Percentiles rank a stretch among this genome's conserved stretches.
Evolutionary conservation across 2,797 vertebrate species (phyloP).

Genomic region (Micrastur ruficollis): DNA sequence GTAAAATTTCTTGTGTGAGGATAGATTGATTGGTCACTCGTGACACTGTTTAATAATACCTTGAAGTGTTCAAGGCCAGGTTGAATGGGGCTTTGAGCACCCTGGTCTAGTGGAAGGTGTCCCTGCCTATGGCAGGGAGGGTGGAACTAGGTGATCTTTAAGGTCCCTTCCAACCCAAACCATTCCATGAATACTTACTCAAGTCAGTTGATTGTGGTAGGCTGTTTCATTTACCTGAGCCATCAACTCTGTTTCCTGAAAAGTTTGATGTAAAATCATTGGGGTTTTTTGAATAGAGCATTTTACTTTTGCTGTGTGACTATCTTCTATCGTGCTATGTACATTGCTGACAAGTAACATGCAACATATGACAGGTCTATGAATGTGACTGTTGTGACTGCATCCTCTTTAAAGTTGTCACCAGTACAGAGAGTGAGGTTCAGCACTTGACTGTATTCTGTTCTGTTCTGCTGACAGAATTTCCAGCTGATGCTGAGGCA

Average conservation of each 20-base stretch:
- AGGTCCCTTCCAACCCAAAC: too few relatives aligned
- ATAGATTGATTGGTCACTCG: neutral
- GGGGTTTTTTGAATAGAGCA: rapidly evolving
- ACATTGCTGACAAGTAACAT: neutral
- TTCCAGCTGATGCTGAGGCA: neutral
- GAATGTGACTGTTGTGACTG: neutral
- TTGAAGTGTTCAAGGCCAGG: too few relatives aligned
- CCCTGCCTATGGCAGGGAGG: too few relatives aligned
- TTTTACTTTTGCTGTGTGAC: neutral
- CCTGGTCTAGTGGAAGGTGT: too few relatives aligned
- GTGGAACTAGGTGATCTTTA: too few relatives aligned
- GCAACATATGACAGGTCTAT: neutral
- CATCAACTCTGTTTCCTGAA: neutral
- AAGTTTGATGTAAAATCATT: neutral
- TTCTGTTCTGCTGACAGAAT: neutral
- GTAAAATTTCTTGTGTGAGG: neutral
- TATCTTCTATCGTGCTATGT: neutral
- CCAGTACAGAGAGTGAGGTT: neutral
- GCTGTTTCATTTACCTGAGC: neutral
- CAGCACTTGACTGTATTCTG: neutral
- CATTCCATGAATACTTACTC: neutral
- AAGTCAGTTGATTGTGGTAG: neutral
- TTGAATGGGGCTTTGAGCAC: too few relatives aligned
- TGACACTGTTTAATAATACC: neutral
- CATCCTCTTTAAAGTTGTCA: neutral